Percentiles rank a stretch among this genome's conserved stretches.
Conservation (phyloP, 2,113 vertebrate genomes). For the Triplophysa tibetana region DNA sequence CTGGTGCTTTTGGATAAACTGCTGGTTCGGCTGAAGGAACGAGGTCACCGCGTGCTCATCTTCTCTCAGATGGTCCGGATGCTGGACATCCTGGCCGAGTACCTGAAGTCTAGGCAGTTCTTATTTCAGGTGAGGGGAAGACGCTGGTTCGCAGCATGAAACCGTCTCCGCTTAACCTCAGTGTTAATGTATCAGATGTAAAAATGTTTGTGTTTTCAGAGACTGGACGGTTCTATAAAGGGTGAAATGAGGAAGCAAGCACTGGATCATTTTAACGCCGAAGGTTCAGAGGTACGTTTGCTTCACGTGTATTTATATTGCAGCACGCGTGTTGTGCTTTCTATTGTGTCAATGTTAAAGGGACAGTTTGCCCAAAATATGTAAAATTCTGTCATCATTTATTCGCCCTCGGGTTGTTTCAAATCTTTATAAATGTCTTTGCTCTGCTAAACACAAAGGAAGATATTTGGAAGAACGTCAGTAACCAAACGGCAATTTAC, state of each 20-base stretch:
- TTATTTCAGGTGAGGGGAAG: constrained; percentile 85
- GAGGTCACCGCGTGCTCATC: constrained; percentile 94
- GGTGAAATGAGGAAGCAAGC: constrained; percentile 97
- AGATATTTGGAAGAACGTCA: no score
- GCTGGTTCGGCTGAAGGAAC: constrained; percentile 90
- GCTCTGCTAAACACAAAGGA: no score
- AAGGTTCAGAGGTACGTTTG: constrained; percentile 88
- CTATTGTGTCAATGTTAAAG: no score
- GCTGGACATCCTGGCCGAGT: constrained; percentile 98
- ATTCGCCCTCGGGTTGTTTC: no score
- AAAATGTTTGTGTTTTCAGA: constrained; percentile 68
- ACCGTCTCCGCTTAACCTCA: neutral
- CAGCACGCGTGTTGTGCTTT: neutral
- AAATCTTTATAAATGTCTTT: no score
- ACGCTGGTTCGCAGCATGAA: neutral
- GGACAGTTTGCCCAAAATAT: no score
- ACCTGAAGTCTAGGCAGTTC: constrained; percentile 91
- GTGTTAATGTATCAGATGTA: neutral
- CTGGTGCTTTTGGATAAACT: constrained; percentile 95
- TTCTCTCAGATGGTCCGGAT: constrained; percentile 99
- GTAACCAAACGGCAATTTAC: no score
- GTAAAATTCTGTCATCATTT: no score
- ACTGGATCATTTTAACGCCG: constrained; percentile 97
- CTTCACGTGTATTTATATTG: neutral
- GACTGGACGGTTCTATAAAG: constrained; percentile 97